phyloP scores from a whole-genome alignment of 2,888 invertebrate species.

The Pristionchus mayeri region DNA sequence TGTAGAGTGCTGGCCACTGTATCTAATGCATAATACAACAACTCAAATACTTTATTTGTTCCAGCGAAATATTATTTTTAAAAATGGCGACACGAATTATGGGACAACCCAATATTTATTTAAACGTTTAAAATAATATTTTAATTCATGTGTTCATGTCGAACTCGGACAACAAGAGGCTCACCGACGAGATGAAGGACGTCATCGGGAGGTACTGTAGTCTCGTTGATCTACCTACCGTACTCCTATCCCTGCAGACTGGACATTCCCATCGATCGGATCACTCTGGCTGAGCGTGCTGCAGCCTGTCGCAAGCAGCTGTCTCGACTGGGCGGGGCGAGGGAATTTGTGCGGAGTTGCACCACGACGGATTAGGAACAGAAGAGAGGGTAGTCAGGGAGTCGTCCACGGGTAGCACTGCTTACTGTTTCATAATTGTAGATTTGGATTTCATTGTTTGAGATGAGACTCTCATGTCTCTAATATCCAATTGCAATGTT shows the following conservation, averaged over 20 bases:
- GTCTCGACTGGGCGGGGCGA: constrained; percentile 53
- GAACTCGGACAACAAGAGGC: constrained; percentile 57
- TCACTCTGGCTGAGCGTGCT: constrained; percentile 61
- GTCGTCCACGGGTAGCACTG: too few relatives aligned
- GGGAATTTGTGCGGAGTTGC: constrained; percentile 67
- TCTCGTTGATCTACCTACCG: too few relatives aligned
- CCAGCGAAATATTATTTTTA: too few relatives aligned
- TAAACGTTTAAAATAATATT: too few relatives aligned
- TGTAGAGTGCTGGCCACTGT: too few relatives aligned
- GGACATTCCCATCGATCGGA: constrained; percentile 69
- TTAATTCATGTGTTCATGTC: constrained; percentile 62
- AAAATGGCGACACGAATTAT: too few relatives aligned
- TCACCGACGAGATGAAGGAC: constrained; percentile 62
- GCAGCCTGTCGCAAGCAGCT: constrained; percentile 61
- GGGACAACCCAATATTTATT: too few relatives aligned
- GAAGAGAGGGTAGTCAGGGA: too few relatives aligned
- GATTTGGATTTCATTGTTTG: background rate
- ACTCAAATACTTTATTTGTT: too few relatives aligned
- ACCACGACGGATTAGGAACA: constrained; percentile 69
- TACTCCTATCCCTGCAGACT: constrained; percentile 46
- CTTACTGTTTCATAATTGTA: background rate
- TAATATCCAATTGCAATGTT: background rate
- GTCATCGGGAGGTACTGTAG: constrained; percentile 53
- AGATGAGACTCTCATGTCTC: constrained; percentile 7
- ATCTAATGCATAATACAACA: too few relatives aligned